Evolutionary conservation across 2,113 vertebrate genomes (phyloP).

Genomic region (Otis tarda): DNA sequence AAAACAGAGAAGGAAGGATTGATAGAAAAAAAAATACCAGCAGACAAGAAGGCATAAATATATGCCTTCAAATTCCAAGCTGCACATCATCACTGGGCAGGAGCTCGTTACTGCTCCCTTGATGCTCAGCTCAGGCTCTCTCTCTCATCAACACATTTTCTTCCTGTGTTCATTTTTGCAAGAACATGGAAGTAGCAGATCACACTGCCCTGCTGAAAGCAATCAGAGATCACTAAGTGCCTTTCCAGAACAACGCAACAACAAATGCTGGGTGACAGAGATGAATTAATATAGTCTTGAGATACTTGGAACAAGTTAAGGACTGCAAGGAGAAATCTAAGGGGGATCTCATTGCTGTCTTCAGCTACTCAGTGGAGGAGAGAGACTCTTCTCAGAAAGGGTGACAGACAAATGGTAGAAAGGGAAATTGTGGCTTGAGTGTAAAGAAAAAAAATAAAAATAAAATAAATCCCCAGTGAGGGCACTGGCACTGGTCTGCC

Average conservation of each 20-base stretch:
- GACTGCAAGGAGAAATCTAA: neutral
- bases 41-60: neutral
- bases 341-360: neutral
- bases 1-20: neutral
- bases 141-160: neutral
- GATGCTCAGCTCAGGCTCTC: neutral
- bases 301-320: neutral
- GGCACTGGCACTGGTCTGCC: neutral
- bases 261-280: neutral
- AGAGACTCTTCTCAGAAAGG: neutral
- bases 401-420: neutral
- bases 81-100: accelerated
- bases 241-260: neutral
- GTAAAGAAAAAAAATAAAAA: neutral
- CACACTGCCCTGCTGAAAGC: neutral
- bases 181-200: neutral
- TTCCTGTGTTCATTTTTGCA: neutral
- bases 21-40: neutral
- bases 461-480: neutral
- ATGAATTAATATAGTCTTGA: neutral
- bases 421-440: neutral
- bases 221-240: neutral
- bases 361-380: neutral
- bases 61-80: neutral
- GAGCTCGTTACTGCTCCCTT: neutral